phyloP scores from a whole-genome alignment of 2,113 vertebrate species.

The Tautogolabrus adspersus region DNA sequence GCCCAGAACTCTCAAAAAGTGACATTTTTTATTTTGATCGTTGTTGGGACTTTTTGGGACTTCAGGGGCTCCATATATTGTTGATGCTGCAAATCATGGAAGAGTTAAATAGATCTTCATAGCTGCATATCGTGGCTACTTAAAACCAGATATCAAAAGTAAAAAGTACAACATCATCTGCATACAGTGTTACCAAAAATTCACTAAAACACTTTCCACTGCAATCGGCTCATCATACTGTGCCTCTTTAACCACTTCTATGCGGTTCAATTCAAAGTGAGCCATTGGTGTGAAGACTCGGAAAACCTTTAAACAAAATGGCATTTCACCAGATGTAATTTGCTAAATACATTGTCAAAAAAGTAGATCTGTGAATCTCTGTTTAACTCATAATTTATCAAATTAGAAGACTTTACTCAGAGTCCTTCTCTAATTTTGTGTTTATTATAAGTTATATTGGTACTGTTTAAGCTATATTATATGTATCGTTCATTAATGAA shows the following conservation, averaged over 20 bases:
- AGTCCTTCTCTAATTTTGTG: neutral
- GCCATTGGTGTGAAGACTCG: neutral
- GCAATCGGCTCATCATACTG: neutral
- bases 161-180: conserved; percentile 34
- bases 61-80: too few species aligned
- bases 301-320: neutral
- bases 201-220: neutral
- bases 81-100: too few species aligned
- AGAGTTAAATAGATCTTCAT: neutral
- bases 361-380: too few species aligned
- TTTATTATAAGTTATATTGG: neutral
- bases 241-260: conserved; percentile 1
- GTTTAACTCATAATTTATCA: too few species aligned
- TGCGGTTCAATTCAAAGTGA: neutral
- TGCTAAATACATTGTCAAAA: too few species aligned
- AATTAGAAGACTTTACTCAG: too few species aligned
- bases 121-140: neutral
- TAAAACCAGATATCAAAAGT: neutral
- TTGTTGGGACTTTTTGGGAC: too few species aligned
- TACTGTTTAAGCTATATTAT: neutral
- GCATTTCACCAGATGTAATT: too few species aligned
- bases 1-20: too few species aligned
- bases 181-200: conserved; percentile 2
- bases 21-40: too few species aligned
- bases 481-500: neutral